Evolutionary conservation across 1,140 invertebrate genomes (phyloP), one percentile per base, ranked within the genome.

Genomic region (Zaprionus tsacasi): DNA sequence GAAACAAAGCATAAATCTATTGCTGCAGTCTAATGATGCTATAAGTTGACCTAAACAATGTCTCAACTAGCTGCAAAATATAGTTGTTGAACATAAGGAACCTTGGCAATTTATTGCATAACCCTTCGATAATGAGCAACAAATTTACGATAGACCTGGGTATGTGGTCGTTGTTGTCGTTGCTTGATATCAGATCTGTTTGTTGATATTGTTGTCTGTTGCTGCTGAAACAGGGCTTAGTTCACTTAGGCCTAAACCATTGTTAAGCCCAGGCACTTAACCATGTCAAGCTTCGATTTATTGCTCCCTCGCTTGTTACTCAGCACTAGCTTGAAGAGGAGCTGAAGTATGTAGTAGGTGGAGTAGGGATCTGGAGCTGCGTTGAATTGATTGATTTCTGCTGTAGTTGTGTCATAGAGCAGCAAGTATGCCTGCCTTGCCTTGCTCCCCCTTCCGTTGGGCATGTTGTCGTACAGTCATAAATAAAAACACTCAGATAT

Each of bases 401-500:
- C 79, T 74, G 69, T 78, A 83, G 81, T 72, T 72, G 52, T 72
- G 74, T 70, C 81, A 83, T 70, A 76, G 76, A 67, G 68, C 76
- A 66, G 38, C 17, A 61, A 66, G 27, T 64, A 55, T 48, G 36
- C 43, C 59, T 57, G 25, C 40, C 15, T 2, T 35, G 33, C 33
- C 52, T 11, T 6, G 11, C 12, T 8, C 30, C n/a, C 63, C 21
- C 17, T n/a, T 13, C 6, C 33, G 30, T 6, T 12, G 25, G 45
- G 52, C 69, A 64, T 82, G 72, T 87, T 82, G 83, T 88, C 85
- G 70, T 68, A 61, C 64, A 75, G 77, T 88, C 83, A 88, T 88
- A 89, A 88, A 88, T 88, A 88, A 89, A 88, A 88, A 88, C 77
- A 89, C 83, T 88, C 83, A 78, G 80, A 89, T 88, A 88, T 88